Evolutionary conservation across 1,140 invertebrate species (phyloP).

Genomic region (Idris sp.): DNA sequence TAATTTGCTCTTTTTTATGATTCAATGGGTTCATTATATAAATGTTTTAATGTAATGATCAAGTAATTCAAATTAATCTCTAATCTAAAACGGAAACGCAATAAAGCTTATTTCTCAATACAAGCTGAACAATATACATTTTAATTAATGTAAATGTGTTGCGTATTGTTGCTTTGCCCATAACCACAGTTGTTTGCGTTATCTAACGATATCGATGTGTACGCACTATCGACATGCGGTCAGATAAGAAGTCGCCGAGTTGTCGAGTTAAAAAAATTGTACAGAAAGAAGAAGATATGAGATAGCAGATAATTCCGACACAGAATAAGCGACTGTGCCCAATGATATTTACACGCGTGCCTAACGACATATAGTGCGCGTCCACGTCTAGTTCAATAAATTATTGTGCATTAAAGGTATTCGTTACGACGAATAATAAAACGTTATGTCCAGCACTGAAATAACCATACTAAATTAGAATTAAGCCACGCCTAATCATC

Average conservation of each 20-base stretch:
- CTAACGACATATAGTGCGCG: slow-evolving; percentile 48
- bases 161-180: slow-evolving; percentile 28
- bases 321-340: slow-evolving; percentile 33
- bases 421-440: slow-evolving; percentile 45
- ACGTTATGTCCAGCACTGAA: slow-evolving; percentile 14
- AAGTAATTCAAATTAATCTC: slow-evolving; percentile 30
- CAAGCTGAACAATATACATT: slow-evolving; percentile 24
- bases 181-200: slow-evolving; percentile 48
- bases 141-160: slow-evolving; percentile 45
- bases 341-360: slow-evolving; percentile 59
- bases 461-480: slow-evolving; percentile 44
- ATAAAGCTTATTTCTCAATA: slow-evolving; percentile 14
- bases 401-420: slow-evolving; percentile 34
- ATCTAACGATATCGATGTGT: slow-evolving; percentile 52
- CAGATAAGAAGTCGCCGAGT: slow-evolving; percentile 39
- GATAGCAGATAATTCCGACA: slow-evolving; percentile 40
- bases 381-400: slow-evolving; percentile 38
- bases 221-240: slow-evolving; percentile 54
- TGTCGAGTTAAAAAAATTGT: too few species aligned
- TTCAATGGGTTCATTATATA: too few species aligned
- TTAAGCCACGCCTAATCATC: slow-evolving; percentile 41
- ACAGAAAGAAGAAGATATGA: slow-evolving; percentile 45
- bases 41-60: too few species aligned
- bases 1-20: too few species aligned
- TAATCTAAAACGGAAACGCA: slow-evolving; percentile 34